phyloP scores from a whole-genome alignment of 2,888 invertebrate genomes.

The Conchocele bisecta region DNA sequence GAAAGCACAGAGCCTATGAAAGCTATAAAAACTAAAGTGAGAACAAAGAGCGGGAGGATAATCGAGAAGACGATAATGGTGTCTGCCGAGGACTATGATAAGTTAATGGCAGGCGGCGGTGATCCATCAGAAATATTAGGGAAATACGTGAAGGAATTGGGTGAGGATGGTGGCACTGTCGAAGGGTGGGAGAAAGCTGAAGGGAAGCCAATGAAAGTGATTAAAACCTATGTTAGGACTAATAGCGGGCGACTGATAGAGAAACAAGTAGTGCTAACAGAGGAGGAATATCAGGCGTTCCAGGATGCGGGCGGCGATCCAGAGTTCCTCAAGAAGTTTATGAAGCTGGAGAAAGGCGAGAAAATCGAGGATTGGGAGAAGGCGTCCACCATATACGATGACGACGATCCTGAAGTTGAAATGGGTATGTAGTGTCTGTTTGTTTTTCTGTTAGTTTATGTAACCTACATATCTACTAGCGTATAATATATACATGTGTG shows the following conservation, averaged over 20 bases:
- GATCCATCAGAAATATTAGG: slow-evolving; percentile 77
- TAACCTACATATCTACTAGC: neutral
- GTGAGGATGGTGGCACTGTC: slow-evolving; percentile 74
- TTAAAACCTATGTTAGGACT: slow-evolving; percentile 78
- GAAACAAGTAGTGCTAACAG: slow-evolving; percentile 79
- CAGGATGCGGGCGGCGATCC: slow-evolving; percentile 78
- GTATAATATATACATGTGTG: too few relatives aligned
- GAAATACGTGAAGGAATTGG: slow-evolving; percentile 78
- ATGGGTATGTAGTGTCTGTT: slow-evolving; percentile 59
- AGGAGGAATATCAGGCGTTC: slow-evolving; percentile 79
- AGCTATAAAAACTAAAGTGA: slow-evolving; percentile 76
- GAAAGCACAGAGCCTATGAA: slow-evolving; percentile 80
- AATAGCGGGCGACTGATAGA: slow-evolving; percentile 82
- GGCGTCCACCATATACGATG: slow-evolving; percentile 79
- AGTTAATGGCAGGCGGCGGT: slow-evolving; percentile 74
- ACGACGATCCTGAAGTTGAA: slow-evolving; percentile 74
- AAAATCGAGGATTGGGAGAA: slow-evolving; percentile 82
- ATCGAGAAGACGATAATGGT: slow-evolving; percentile 81
- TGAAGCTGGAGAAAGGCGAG: slow-evolving; percentile 79
- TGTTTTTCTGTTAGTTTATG: neutral
- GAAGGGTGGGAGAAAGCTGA: slow-evolving; percentile 80
- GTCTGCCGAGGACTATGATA: slow-evolving; percentile 80
- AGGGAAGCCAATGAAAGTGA: slow-evolving; percentile 77
- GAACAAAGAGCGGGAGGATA: slow-evolving; percentile 82
- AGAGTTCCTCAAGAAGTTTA: slow-evolving; percentile 79